Evolutionary conservation across 2,797 vertebrate genomes (phyloP), one percentile per base, ranked within the genome.

Genomic region (Sebastes paucispinis): DNA sequence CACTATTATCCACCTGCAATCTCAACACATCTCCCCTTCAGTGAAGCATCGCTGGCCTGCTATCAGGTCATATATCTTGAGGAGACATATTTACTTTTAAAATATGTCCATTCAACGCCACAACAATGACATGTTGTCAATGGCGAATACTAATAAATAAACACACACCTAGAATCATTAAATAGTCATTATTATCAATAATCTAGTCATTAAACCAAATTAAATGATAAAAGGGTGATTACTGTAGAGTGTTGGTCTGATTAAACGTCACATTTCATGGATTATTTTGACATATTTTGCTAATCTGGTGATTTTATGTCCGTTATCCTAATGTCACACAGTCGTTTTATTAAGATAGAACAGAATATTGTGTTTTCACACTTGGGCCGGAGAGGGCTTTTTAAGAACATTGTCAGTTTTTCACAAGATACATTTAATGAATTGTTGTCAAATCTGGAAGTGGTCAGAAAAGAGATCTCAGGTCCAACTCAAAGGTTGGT

Each of bases 1-100:
- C 75, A 84, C 77, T 78, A 81, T 83, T 83, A 91, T 82, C 87
- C 66, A 66, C 63, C 79, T 77, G 43, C 70, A 79, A 87, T 91
- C 87, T 79, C 74, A 74, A 87, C 86, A 85, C 62, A 89, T 77
- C 73, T 75, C 36, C 43, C 20, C 29, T 22, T 34, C 65, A 77
- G 64, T 73, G 57, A 83, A 75, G 55, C 27, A 83, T 50, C 60
- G 78, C 69, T 79, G 81, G 52, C 58, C 60, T 69, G 60, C 58
- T 67, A 73, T 82, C 71, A 68, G 32, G 32, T 75, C 50, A 67
- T 79, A 36, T 29, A 75, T 81, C 52, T 58, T 20, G 9, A 69
- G 34, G 13, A 69, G 58, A 75, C 66, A 57, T 25, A 69, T 86
- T 78, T 80, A 43, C 39, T 63, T 80, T 66, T 68, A 58, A 67